Base-by-base conservation (phyloP, 1,140 invertebrate species). In the Diprion similis region DNA sequence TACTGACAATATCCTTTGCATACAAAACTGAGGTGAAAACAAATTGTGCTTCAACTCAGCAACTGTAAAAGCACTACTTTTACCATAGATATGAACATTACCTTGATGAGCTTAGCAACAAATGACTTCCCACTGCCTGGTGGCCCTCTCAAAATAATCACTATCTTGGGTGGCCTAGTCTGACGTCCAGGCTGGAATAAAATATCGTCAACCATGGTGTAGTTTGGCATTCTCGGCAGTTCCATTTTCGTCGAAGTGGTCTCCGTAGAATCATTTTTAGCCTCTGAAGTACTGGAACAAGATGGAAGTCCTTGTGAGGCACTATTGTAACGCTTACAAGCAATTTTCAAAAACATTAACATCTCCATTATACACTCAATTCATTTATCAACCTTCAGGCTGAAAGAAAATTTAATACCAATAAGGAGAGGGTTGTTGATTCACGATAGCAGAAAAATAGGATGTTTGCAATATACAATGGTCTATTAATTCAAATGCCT, bases 121-220 rank as follows among this genome's bases (percentile, higher is more conserved):
- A 93, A 94, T 46, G 95, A 95, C 89, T 97, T 97, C 66, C 96
- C 96, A 86, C 95, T 95, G 2, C 97, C 96, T 17, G 96, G 96
- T 69, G 94, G 92, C 74, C 97, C 97, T 85, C 97, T 88, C 13
- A 99, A 85, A 78, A 99, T 95, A 70, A 98, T 94, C 24, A 94
- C 95, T 77, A 99, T 94, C 84, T 95, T 93, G 24, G 90, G 88
- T 67, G 96, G 96, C 82, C 96, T 89, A 76, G 90, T 92, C 77
- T 90, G 90, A 76, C 94, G 90, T 67, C 93, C 95, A 67, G 94
- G 96, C 68, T 86, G 83, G 77, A 89, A 92, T 73, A 98, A 84
- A 24, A 99, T 81, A 83, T 98, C 96, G 83, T 97, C 95, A 73
- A 98, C 93, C 83, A 93, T 88, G 8, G 89, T 89, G 51, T 88